Conservation (phyloP, 2,797 vertebrate species). For the Epinephelus awoara region DNA sequence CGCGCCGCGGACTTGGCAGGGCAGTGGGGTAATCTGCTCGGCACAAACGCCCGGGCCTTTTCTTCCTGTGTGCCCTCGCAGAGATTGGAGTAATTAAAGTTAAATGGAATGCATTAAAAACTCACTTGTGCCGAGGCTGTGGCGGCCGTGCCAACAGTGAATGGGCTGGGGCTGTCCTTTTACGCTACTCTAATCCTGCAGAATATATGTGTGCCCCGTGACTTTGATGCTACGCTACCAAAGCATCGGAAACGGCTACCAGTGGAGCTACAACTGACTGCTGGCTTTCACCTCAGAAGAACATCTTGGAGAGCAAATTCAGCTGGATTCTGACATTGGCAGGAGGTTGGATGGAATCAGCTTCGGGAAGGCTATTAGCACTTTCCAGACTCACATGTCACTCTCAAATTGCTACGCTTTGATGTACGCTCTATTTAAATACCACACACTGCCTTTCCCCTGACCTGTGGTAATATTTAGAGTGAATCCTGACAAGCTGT, state of each 20-base stretch:
- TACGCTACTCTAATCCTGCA: slow-evolving; percentile 86
- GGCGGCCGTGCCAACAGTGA: slow-evolving; percentile 88
- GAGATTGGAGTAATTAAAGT: slow-evolving; percentile 94
- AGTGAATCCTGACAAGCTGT: slow-evolving; percentile 63
- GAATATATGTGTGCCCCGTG: slow-evolving; percentile 85
- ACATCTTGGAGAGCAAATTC: slow-evolving; percentile 84
- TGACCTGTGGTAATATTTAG: slow-evolving; percentile 75
- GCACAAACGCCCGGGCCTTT: slow-evolving; percentile 90
- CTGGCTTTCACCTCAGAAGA: slow-evolving; percentile 84
- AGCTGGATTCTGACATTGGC: slow-evolving; percentile 83
- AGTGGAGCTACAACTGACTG: slow-evolving; percentile 78
- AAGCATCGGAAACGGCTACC: slow-evolving; percentile 83
- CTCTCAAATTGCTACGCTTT: slow-evolving; percentile 74
- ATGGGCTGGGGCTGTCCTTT: slow-evolving; percentile 88
- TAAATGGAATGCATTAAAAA: slow-evolving; percentile 91
- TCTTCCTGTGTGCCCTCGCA: slow-evolving; percentile 91
- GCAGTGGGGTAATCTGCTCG: slow-evolving; percentile 92
- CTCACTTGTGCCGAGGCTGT: slow-evolving; percentile 88
- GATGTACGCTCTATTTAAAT: slow-evolving; percentile 75
- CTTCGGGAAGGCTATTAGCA: slow-evolving; percentile 75
- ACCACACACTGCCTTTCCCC: slow-evolving; percentile 56
- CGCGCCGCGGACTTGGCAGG: slow-evolving; percentile 91
- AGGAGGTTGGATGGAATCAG: slow-evolving; percentile 78
- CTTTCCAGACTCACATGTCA: slow-evolving; percentile 76
- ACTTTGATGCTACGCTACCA: slow-evolving; percentile 86